Percentiles rank a stretch among this genome's conserved stretches.
Evolutionary conservation across 2,797 vertebrate species (phyloP).

Genomic region (Crocodylus rhombifer): DNA sequence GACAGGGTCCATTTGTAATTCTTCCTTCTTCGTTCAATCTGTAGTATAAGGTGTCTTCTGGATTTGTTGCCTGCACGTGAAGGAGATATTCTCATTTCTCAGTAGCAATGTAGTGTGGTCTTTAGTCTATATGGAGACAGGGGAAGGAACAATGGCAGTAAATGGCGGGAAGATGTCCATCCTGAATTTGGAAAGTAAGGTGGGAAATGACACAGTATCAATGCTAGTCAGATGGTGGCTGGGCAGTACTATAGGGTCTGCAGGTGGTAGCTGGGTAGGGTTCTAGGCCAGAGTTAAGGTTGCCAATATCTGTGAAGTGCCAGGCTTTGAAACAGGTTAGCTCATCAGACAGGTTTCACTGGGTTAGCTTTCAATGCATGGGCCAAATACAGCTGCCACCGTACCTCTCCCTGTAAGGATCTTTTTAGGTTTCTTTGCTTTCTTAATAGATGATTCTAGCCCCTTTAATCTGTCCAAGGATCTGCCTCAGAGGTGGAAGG

Average conservation of each 20-base stretch:
- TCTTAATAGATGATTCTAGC: background rate
- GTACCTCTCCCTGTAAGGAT: background rate
- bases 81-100: background rate
- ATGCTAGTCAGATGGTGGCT: rapidly evolving
- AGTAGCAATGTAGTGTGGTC: background rate
- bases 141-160: no score
- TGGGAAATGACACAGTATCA: rapidly evolving
- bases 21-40: background rate
- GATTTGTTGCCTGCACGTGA: background rate
- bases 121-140: background rate
- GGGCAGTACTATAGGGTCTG: rapidly evolving
- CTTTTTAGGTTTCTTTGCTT: background rate
- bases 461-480: rapidly evolving
- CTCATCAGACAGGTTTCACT: no score
- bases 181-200: background rate
- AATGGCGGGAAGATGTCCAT: no score
- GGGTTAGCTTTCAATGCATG: background rate
- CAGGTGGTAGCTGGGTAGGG: background rate
- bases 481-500: rapidly evolving
- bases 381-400: background rate
- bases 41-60: background rate
- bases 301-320: background rate
- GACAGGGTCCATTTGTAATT: background rate
- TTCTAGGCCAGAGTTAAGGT: background rate
- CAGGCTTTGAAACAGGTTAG: background rate